phyloP scores from a whole-genome alignment of 2,113 vertebrate species.

The Thymallus thymallus region DNA sequence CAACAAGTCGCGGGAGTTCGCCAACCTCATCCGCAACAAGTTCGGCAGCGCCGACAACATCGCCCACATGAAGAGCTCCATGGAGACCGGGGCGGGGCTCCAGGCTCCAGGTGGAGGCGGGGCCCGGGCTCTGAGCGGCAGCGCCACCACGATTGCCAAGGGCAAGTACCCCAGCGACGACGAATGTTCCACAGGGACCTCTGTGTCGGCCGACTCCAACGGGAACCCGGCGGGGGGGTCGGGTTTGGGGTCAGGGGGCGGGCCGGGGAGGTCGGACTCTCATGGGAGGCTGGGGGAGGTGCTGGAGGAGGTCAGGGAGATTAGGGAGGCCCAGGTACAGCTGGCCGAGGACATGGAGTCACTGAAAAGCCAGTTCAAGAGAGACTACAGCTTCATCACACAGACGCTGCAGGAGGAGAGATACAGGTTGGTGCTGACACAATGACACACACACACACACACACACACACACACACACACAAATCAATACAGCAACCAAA shows the following conservation, averaged over 20 bases:
- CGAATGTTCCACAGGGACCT: conserved; percentile 91
- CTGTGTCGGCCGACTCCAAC: conserved; percentile 87
- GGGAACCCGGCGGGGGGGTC: conserved; percentile 82
- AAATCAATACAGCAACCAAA: not conserved
- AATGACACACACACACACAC: not conserved
- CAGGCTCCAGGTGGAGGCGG: conserved; percentile 73
- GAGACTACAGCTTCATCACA: conserved; percentile 87
- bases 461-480: not conserved
- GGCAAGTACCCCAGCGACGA: conserved; percentile 91
- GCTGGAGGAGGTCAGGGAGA: conserved; percentile 85
- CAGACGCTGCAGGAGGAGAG: conserved; percentile 92
- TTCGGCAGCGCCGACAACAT: conserved; percentile 99
- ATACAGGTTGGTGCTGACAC: conserved; percentile 79
- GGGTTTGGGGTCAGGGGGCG: conserved; percentile 51
- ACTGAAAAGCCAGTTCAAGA: conserved; percentile 86
- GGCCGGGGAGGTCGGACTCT: conserved; percentile 64
- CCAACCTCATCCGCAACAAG: conserved; percentile 94
- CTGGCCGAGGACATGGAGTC: conserved; percentile 87
- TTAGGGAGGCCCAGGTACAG: conserved; percentile 84
- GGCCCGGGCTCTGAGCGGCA: conserved; percentile 80
- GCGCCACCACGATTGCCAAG: conserved; percentile 87
- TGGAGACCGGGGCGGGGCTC: conserved; percentile 76
- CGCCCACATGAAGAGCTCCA: conserved; percentile 89
- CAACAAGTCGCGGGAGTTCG: conserved; percentile 89
- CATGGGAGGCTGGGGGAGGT: conserved; percentile 78